These are phyloP conservation scores for Sturnus vulgaris DNA, from an alignment of 2,113 vertebrate species.

Conservation along the genomic window DNA sequence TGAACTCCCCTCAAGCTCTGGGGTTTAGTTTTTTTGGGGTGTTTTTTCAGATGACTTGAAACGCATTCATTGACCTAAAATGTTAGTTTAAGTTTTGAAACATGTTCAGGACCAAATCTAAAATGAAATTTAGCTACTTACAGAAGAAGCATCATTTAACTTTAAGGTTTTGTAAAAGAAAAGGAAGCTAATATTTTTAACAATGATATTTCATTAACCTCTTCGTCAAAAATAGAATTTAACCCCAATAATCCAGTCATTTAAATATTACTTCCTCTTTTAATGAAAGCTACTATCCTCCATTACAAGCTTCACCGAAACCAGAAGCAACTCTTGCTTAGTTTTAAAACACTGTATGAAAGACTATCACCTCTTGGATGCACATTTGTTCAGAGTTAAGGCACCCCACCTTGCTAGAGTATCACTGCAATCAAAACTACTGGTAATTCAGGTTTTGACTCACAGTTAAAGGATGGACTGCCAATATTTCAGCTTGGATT, in stretches of 20 bases:
- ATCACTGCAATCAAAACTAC: conserved; percentile 37
- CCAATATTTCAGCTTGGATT: not conserved
- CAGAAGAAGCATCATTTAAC: not conserved
- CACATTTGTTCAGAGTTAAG: not conserved
- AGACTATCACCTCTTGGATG: not conserved
- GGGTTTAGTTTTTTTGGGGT: not conserved
- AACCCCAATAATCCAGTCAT: conserved; percentile 3
- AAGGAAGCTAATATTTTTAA: not conserved
- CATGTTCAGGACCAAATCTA: not conserved
- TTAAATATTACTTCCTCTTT: conserved; percentile 16
- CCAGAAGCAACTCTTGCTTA: not conserved
- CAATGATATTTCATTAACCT: conserved; percentile 8
- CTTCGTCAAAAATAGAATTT: not conserved
- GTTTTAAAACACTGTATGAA: not conserved
- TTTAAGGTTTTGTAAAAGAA: not conserved
- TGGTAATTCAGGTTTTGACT: conserved; percentile 44
- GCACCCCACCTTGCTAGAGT: not conserved
- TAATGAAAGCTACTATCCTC: not conserved
- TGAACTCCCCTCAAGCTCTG: not conserved
- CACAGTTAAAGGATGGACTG: not conserved
- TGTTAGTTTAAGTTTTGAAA: not conserved
- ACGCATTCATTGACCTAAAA: not conserved
- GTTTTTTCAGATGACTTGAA: not conserved
- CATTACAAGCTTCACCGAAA: not conserved
- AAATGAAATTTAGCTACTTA: not conserved